Evolutionary conservation across 2,797 vertebrate species (phyloP).

Genomic region (Malacoctenus gilli): DNA sequence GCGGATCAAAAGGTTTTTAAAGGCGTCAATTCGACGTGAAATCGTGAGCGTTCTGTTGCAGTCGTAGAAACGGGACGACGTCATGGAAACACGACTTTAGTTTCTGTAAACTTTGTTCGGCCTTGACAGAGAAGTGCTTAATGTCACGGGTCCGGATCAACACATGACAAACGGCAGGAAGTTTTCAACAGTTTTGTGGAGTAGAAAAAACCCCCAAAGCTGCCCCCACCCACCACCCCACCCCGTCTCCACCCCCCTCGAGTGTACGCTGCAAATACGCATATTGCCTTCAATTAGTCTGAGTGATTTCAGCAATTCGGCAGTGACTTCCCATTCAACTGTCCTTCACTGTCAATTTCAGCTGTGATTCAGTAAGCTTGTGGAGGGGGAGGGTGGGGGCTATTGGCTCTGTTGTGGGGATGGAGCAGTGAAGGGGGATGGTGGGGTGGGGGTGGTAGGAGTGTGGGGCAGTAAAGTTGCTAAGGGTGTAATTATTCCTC

Average conservation of each 20-base stretch:
- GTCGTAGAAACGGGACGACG: too few relatives aligned
- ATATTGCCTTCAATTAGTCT: slow-evolving; percentile 34
- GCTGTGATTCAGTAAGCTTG: slow-evolving; percentile 59
- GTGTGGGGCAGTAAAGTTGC: slow-evolving; percentile 28
- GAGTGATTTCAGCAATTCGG: slow-evolving; percentile 43
- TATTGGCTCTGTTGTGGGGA: slow-evolving; percentile 27
- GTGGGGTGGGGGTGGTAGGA: slow-evolving; percentile 28
- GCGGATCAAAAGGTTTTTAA: too few relatives aligned
- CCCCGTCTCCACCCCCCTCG: slow-evolving; percentile 13
- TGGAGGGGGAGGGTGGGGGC: slow-evolving; percentile 21
- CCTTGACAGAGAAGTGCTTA: slow-evolving; percentile 43
- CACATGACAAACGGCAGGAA: slow-evolving; percentile 31
- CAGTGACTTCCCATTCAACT: slow-evolving; percentile 67
- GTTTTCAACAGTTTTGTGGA: slow-evolving; percentile 31
- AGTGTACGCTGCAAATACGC: slow-evolving; percentile 5
- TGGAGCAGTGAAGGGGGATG: too few relatives aligned
- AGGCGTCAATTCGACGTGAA: too few relatives aligned
- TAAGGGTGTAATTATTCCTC: slow-evolving; percentile 66
- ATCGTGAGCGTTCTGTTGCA: too few relatives aligned
- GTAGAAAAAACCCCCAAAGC: slow-evolving; percentile 20
- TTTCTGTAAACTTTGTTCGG: slow-evolving; percentile 23
- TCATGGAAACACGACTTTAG: slow-evolving; percentile 24
- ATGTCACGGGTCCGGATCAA: slow-evolving; percentile 42
- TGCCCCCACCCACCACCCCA: slow-evolving; percentile 26
- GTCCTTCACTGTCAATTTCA: slow-evolving; percentile 64